Conservation (phyloP, 2,113 vertebrate species). For the Psophia crepitans region DNA sequence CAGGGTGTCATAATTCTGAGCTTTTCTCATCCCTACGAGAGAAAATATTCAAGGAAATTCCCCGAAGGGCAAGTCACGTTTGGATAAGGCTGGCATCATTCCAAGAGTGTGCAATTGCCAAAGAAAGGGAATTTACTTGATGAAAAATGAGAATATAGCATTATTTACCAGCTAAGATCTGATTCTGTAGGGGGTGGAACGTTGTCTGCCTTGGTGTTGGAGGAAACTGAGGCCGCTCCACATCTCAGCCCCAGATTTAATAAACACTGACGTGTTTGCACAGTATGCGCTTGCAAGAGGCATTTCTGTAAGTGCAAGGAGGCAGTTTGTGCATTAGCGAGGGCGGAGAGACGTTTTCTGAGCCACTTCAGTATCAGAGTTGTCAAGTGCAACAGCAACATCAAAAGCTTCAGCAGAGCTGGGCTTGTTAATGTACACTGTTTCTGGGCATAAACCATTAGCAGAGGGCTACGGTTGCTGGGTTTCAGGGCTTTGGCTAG, state of each 20-base stretch:
- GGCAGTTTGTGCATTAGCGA: constrained; percentile 9
- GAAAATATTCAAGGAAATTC: constrained; percentile 6
- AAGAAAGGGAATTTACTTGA: background rate
- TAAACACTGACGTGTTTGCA: constrained; percentile 23
- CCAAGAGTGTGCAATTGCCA: background rate
- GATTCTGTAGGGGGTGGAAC: background rate
- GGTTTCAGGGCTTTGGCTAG: background rate
- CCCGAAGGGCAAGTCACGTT: background rate
- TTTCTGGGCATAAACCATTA: background rate
- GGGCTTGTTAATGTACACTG: background rate
- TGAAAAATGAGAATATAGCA: background rate
- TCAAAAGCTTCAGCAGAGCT: background rate
- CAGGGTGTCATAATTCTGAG: background rate
- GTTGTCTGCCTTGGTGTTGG: background rate
- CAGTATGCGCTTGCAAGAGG: constrained; percentile 16
- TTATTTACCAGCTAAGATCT: constrained; percentile 9
- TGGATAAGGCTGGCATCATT: background rate
- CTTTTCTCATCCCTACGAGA: background rate
- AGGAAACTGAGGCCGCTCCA: background rate
- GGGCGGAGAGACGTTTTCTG: background rate
- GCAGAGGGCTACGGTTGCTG: background rate
- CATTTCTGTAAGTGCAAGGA: constrained; percentile 28
- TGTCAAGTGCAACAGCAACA: background rate
- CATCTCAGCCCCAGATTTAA: constrained; percentile 22
- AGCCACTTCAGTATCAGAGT: background rate